Evolutionary conservation across 1,140 invertebrate genomes (phyloP), one percentile per base, ranked within the genome.

Genomic region (Drosophila paulistorum): DNA sequence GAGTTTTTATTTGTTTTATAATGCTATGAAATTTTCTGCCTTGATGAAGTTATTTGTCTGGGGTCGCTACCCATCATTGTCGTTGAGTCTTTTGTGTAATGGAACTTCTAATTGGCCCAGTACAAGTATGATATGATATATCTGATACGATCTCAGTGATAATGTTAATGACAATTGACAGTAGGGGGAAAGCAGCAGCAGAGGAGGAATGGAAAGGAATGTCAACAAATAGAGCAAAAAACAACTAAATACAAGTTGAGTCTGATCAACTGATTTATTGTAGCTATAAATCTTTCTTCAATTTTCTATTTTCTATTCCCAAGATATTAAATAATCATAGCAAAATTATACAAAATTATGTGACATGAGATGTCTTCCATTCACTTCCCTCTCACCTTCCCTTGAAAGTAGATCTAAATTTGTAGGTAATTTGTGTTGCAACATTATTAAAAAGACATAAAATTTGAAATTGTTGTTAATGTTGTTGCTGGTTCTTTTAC

Each of bases 361-460:
- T 17, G 23, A 45, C 6, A 39, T 26, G 17, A 41, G 26, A 33
- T 30, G 5, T 4, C 23, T 26, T 26, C 3, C 23, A 26, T 26
- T 26, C 23, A 26, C 23, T 26, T 26, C 26, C 30, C 30, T 30
- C 6, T 30, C 7, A 26, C 5, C 30, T 30, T 30, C 6, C 6
- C 6, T 7, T 30, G 6, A 7, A 30, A 7, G 30, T 30, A 7
- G 30, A 7, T 30, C 30, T 30, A 30, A 0, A 30, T 4, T 39
- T 39, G 13, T 17, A 20, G 48, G 20, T 35, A 33, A 65, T 65
- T 59, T 64, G 74, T 71, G 37, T 71, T 75, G 78, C 84, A 80
- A 89, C 74, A 89, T 83, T 83, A 89, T 87, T 89, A 89, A 87
- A 87, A 89, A 89, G 64, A 68, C 84, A 87, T 80, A 80, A 87